Percentiles rank a stretch among this genome's conserved stretches.
phyloP scores from a whole-genome alignment of 2,888 invertebrate species.

The Agrilus cyanescens region DNA sequence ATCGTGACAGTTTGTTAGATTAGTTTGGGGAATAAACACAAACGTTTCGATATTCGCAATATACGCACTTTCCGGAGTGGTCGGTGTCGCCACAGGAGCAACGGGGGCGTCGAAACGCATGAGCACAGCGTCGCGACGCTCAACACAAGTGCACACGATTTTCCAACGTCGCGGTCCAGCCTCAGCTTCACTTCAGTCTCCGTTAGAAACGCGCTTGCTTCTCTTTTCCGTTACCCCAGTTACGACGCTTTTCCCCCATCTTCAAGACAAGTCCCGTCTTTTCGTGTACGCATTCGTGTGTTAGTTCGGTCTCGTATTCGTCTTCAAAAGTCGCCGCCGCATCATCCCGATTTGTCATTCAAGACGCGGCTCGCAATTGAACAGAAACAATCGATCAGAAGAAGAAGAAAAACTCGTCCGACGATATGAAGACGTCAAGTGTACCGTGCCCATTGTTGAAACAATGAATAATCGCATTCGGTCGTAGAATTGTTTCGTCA shows the following conservation, averaged over 20 bases:
- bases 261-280: constrained; percentile 14
- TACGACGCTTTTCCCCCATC: constrained; percentile 11
- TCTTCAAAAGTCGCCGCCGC: constrained; percentile 1
- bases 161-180: constrained; percentile 34
- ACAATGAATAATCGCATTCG: constrained; percentile 11
- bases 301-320: constrained; percentile 13
- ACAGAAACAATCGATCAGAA: constrained; percentile 14
- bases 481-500: constrained; percentile 20
- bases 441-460: constrained; percentile 11
- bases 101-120: constrained; percentile 31
- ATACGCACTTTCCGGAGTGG: constrained; percentile 17
- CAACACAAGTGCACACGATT: constrained; percentile 37
- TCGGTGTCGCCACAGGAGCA: constrained; percentile 29
- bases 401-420: constrained; percentile 28
- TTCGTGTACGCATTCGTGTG: constrained; percentile 19
- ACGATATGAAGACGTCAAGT: constrained; percentile 29
- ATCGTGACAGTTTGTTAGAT: constrained; percentile 32
- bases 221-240: constrained; percentile 17
- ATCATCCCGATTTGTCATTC: constrained; percentile 26
- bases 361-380: constrained; percentile 18
- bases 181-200: constrained; percentile 32
- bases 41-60: constrained; percentile 35
- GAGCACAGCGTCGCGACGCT: constrained; percentile 37
- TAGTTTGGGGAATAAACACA: constrained; percentile 38
- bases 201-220: constrained; percentile 30